These are phyloP conservation scores for Daubentonia madagascariensis DNA, from an alignment of 2,113 vertebrate genomes.

Conservation along the genomic window DNA sequence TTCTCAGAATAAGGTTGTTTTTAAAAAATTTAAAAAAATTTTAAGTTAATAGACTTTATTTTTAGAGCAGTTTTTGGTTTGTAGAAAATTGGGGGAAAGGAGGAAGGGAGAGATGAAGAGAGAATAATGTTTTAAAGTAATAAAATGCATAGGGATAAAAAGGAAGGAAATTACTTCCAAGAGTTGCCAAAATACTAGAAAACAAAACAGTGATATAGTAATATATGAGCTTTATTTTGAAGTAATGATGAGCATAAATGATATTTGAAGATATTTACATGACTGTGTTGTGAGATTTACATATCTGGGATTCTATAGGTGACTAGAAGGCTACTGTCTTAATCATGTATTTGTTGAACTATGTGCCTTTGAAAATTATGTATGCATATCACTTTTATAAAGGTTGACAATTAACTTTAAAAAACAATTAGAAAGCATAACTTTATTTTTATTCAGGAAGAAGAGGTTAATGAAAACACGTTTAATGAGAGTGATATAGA, in stretches of 20 bases:
- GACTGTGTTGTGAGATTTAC: not conserved
- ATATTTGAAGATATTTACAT: not conserved
- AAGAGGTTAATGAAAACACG: not conserved
- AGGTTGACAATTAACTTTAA: not conserved
- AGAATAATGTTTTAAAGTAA: not conserved
- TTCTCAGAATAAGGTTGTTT: not conserved
- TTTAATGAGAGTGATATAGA: not conserved
- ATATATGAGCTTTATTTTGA: not conserved
- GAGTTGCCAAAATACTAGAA: not conserved
- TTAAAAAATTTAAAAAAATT: not conserved
- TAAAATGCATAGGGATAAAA: not conserved
- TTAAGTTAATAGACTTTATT: not conserved
- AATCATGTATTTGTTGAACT: not conserved
- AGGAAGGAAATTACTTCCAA: not conserved
- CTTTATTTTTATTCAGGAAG: not conserved
- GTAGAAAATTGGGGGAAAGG: not conserved
- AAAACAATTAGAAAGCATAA: not conserved
- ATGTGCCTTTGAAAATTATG: not conserved
- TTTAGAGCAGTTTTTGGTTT: not conserved
- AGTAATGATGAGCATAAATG: not conserved
- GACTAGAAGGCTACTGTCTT: not conserved
- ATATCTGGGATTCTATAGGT: not conserved
- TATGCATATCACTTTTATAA: not conserved
- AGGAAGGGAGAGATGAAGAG: not conserved
- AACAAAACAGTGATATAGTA: not conserved